A percentile compares a stretch with the other conserved stretches of the same genome.
Conservation (phyloP, 1,140 invertebrate genomes). For the Anoplophora glabripennis region DNA sequence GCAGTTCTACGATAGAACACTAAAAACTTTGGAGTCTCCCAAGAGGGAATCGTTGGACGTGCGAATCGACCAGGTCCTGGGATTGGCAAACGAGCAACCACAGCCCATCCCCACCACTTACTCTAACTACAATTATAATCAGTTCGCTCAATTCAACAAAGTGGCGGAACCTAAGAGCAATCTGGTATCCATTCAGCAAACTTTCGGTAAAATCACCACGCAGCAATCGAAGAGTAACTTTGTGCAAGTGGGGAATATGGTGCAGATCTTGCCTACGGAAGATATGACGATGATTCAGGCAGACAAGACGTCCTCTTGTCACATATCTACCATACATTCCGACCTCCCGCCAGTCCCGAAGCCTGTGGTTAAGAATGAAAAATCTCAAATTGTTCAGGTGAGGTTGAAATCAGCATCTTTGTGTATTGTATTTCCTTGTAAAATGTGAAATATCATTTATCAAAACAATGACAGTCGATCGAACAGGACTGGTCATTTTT, state of each 20-base stretch:
- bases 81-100: constrained; percentile 22
- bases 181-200: neutral
- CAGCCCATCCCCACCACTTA: constrained; percentile 11
- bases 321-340: no score
- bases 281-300: no score
- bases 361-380: neutral
- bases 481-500: no score
- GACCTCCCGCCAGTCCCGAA: no score
- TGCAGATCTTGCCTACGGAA: constrained; percentile 55
- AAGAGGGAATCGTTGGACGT: constrained; percentile 42
- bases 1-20: neutral
- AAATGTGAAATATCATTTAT: no score
- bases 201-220: neutral
- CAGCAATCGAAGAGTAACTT: constrained; percentile 2
- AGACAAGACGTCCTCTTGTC: no score
- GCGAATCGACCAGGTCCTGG: constrained; percentile 43
- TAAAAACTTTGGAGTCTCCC: constrained; percentile 22
- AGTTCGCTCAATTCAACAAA: neutral
- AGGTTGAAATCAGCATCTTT: no score
- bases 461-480: no score
- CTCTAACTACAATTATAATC: constrained; percentile 5
- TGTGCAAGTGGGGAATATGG: constrained; percentile 57
- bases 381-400: constrained; percentile 13
- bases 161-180: neutral
- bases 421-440: no score